Evolutionary conservation across 2,888 invertebrate genomes (phyloP), one percentile per base, ranked within the genome.

Genomic region (Leptogaster cylindrica): DNA sequence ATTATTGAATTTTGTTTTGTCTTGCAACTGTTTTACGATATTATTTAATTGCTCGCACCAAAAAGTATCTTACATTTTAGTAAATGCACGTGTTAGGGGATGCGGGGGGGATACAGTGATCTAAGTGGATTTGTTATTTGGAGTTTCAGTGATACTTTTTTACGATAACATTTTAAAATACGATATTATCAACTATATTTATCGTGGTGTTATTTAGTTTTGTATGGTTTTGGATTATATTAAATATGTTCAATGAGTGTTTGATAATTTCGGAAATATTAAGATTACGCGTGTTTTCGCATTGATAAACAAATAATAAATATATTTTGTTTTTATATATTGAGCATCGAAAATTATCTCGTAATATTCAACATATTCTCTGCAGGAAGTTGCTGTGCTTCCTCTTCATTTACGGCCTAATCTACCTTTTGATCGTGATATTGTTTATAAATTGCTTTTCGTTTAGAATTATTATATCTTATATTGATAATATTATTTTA

Each of bases 401-500:
- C 23, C 18, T 55, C 36, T 25, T 28, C 10, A 31, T 55, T 36
- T 23, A 8, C 14, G 6, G 28, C 7, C 36, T 55, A 55, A 14
- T 39, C 36, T 55, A n/a, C 3, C 12, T 27, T 14, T 27, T 28
- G n/a, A n/a, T 10, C n/a, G 12, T 44, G 44, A 44, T 61, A 61
- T 61, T 61, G 61, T 61, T 61, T 44, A 27, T 44, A 61, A 61
- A 61, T 61, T 61, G 61, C 61, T 61, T 61, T 41, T 61, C 61
- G 61, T 61, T 61, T 39, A 61, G 39, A 61, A 58, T 16, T 61
- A 44, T 20, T 16, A 44, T 61, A 36, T 10, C 36, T n/a, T n/a
- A n/a, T n/a, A n/a, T n/a, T n/a, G n/a, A n/a, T n/a, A n/a, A n/a
- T n/a, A n/a, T n/a, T n/a, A n/a, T n/a, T n/a, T n/a, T n/a, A n/a